Evolutionary conservation across 2,888 invertebrate genomes (phyloP), one percentile per base, ranked within the genome.

Genomic region (Fabriciana adippe): DNA sequence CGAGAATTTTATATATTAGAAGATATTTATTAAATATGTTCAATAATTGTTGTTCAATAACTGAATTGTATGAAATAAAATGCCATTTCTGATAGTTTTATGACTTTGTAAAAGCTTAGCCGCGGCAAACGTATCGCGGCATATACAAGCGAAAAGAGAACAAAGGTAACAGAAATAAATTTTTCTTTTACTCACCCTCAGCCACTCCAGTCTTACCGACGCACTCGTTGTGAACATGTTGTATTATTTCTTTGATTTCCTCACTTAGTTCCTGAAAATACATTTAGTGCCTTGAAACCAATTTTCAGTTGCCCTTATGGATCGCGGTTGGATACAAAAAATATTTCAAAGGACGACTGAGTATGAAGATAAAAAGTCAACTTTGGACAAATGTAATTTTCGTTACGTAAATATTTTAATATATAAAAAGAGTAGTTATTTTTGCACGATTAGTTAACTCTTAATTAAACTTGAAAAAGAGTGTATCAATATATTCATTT

Each of bases 161-260:
- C 90, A 90, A 91, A 91, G 87, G 81, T 78, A 78, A 72, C 74
- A 80, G 79, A 83, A 88, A 89, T 83, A 83, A 80, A 81, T 80
- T 83, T 86, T 85, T 82, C 80, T 84, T 82, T 86, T 82, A 83
- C 90, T 88, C 81, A 93, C 93, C 91, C 87, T 93, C 92, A 64
- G 90, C 78, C 72, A 84, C 89, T 77, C 92, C 92, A 69, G 91
- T 92, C 81, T 87, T 91, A 69, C 73, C 86, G 71, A 90, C 90
- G 84, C 93, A 93, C 76, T 88, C 87, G 82, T 88, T 88, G 84
- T 93, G 93, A 79, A 93, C 80, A 76, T 87, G 87, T 78, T 89
- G 83, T 81, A 93, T 90, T 84, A 93, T 90, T 87, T 93, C 93
- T 84, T 85, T 82, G 82, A 93, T 90, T 82, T 93, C 93, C 18